A percentile compares a stretch with the other conserved stretches of the same genome.
Conservation (phyloP, 2,888 invertebrate genomes). For the Rosalia funebris region DNA sequence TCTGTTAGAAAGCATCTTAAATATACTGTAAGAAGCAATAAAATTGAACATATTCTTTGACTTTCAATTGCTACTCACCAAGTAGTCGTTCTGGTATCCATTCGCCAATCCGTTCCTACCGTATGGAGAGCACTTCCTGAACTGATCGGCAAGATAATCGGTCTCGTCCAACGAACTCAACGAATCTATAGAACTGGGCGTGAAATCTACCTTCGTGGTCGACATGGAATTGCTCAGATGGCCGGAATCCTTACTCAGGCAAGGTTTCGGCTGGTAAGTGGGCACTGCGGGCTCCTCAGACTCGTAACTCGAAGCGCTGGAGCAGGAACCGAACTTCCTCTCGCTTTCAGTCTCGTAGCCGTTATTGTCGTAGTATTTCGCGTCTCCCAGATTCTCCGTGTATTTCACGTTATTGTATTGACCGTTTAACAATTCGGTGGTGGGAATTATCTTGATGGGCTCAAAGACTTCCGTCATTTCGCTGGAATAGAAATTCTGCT, state of each 20-base stretch:
- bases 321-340: conserved; percentile 60
- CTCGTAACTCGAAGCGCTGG: conserved; percentile 62
- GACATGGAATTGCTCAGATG: conserved; percentile 59
- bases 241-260: conserved; percentile 62
- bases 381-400: conserved; percentile 44
- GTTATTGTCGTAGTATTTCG: conserved; percentile 55
- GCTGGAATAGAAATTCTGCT: conserved; percentile 76
- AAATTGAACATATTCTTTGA: too few species aligned
- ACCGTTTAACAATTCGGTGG: conserved; percentile 57
- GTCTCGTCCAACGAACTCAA: conserved; percentile 63
- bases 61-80: conserved; percentile 42
- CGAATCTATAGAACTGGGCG: conserved; percentile 62
- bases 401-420: conserved; percentile 49
- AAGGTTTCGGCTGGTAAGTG: conserved; percentile 43
- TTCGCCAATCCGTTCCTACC: conserved; percentile 46
- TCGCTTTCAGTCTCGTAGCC: conserved; percentile 60
- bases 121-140: conserved; percentile 56
- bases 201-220: conserved; percentile 59
- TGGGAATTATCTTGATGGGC: conserved; percentile 65
- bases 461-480: conserved; percentile 76
- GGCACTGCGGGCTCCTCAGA: conserved; percentile 54
- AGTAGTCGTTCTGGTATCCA: conserved; percentile 46
- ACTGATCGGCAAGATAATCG: conserved; percentile 59
- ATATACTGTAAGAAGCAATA: too few species aligned
- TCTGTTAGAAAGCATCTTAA: too few species aligned